These are phyloP conservation scores for Syngnathoides biaculeatus DNA, from an alignment of 2,113 vertebrate species.

Conservation along the genomic window DNA sequence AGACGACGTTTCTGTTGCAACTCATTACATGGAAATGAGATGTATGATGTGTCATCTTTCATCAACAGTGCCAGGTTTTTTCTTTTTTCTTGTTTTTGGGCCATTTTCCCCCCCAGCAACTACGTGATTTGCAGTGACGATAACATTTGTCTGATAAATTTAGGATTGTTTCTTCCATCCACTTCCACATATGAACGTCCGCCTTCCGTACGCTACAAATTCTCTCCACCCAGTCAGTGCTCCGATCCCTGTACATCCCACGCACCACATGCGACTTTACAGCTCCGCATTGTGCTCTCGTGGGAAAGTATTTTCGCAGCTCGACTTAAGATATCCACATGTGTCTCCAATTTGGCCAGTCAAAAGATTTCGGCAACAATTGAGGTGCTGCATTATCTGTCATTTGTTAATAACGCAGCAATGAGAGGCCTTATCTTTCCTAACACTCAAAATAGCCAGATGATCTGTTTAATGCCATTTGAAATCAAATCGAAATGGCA, in stretches of 20 bases:
- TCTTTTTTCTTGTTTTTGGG: not conserved
- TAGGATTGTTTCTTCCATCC: conserved; percentile 44
- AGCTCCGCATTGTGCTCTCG: conserved; percentile 28
- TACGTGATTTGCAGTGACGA: conserved; percentile 51
- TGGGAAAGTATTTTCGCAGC: conserved; percentile 72
- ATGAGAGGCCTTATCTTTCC: conserved; percentile 64
- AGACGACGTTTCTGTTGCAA: too few relatives aligned
- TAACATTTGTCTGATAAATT: conserved; percentile 55
- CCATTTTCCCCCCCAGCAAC: conserved; percentile 23
- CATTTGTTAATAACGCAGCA: conserved; percentile 62
- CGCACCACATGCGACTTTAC: conserved; percentile 41
- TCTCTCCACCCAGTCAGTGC: conserved; percentile 24
- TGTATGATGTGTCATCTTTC: not conserved
- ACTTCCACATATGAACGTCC: conserved; percentile 65
- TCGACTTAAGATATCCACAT: conserved; percentile 65
- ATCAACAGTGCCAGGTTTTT: not conserved
- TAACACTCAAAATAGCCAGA: conserved; percentile 55
- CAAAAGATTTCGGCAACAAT: conserved; percentile 56
- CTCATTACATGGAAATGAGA: too few relatives aligned
- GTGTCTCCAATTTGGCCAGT: conserved; percentile 70
- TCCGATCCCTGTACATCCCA: conserved; percentile 47
- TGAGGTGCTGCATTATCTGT: conserved; percentile 57
- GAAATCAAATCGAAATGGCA: conserved; percentile 53
- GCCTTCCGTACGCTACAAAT: conserved; percentile 30
- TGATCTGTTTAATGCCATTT: conserved; percentile 63